Evolutionary conservation across 2,113 vertebrate genomes (phyloP).

Genomic region (Formicarius rufipectus): DNA sequence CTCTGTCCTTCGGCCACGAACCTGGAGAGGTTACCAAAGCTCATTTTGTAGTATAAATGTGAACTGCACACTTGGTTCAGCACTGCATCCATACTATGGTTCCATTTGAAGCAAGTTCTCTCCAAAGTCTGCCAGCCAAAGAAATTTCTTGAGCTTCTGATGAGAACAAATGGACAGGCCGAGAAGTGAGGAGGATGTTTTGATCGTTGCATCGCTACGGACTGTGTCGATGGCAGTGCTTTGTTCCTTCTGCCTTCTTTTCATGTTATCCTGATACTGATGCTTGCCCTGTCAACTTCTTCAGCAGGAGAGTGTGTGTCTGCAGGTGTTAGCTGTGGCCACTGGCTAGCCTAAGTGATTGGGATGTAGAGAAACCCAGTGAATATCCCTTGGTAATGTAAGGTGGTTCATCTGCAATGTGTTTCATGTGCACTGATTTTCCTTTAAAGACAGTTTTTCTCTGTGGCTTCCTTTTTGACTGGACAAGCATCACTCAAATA

Average conservation of each 20-base stretch:
- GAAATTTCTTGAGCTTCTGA: constrained; percentile 83
- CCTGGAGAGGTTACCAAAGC: constrained; percentile 69
- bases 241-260: constrained; percentile 9
- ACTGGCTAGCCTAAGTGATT: neutral
- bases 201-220: neutral
- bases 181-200: constrained; percentile 10
- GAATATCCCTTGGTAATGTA: neutral
- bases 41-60: constrained; percentile 73
- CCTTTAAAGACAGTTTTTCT: neutral
- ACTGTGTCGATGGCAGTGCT: neutral
- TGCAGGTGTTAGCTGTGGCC: neutral
- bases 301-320: neutral
- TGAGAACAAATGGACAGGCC: constrained; percentile 68
- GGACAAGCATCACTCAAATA: neutral
- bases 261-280: neutral
- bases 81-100: constrained; percentile 64
- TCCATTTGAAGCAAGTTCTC: constrained; percentile 86
- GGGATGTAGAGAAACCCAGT: neutral
- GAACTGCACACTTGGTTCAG: constrained; percentile 69
- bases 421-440: constrained; percentile 5
- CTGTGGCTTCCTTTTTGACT: neutral
- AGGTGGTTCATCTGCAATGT: neutral
- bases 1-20: constrained; percentile 66
- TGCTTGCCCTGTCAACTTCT: neutral
- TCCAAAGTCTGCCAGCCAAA: constrained; percentile 97